These are phyloP conservation scores for Plagodis dolabraria DNA, from an alignment of 2,888 invertebrate species.

Conservation along the genomic window DNA sequence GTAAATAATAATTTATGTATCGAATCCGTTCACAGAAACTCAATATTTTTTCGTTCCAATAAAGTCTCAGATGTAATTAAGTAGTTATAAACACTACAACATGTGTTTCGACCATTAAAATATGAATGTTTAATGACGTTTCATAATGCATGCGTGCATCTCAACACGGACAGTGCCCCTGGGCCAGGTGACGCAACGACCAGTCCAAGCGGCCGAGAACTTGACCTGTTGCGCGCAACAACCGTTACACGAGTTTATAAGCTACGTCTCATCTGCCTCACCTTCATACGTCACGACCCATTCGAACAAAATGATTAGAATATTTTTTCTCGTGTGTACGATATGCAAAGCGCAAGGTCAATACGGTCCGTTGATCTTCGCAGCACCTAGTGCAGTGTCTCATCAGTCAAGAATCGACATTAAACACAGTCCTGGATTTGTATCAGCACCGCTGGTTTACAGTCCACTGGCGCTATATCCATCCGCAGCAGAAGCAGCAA, in stretches of 20 bases:
- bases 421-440: conserved; percentile 56
- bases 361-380: conserved; percentile 63
- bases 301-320: conserved; percentile 61
- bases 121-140: conserved; percentile 41
- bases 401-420: conserved; percentile 84
- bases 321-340: conserved; percentile 53
- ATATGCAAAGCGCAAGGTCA: conserved; percentile 54
- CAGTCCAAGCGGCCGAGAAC: conserved; percentile 67
- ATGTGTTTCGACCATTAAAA: conserved; percentile 39
- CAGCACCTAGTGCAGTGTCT: conserved; percentile 82
- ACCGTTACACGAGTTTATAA: conserved; percentile 77
- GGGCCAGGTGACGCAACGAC: conserved; percentile 68
- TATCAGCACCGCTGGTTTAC: conserved; percentile 62
- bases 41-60: too few relatives aligned
- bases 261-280: conserved; percentile 56
- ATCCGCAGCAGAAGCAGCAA: conserved; percentile 38
- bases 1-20: too few relatives aligned
- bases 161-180: conserved; percentile 70
- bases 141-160: conserved; percentile 50
- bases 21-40: too few relatives aligned
- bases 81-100: conserved; percentile 12
- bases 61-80: too few relatives aligned
- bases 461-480: conserved; percentile 53
- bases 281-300: conserved; percentile 45
- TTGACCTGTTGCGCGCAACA: conserved; percentile 64